Base-by-base conservation (phyloP, 2,888 invertebrate species). In the Ischnus inquisitorius region DNA sequence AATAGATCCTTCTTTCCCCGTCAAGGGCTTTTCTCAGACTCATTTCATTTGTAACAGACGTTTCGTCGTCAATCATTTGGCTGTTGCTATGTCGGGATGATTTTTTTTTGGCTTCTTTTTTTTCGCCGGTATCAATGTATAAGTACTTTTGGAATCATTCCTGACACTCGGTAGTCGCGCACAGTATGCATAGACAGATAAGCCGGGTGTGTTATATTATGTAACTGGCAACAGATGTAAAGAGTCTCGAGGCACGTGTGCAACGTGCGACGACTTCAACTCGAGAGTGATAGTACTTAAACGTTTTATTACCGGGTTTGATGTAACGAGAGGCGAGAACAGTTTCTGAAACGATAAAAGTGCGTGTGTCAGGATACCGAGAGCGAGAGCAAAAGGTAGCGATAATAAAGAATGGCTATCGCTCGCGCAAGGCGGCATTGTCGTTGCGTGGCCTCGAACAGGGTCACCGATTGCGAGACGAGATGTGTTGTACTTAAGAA, bases 161-260 rank as follows among this genome's bases (percentile, higher is more conserved):
- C 25, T 39, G 22, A 51, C 62, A 51, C 41, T 22, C 78, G 74
- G 74, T 79, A 75, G 75, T 69, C 74, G 71, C 25, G 82, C 64
- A 64, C 39, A 71, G 69, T 79, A 69, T 79, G 62, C 69, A 54
- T 34, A 64, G 46, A 28, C 25, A 82, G 77, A 77, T 75, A 79
- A 82, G 78, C 74, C 57, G 51, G 43, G 41, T 57, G 60, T 65
- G 69, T n/a, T 6, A 25, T 57, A 79, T 83, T 79, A 83, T 76
- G 79, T 83, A 79, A 79, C 75, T 65, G 57, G 41, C 69, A 71
- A 79, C 83, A 83, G 79, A 76, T 83, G 83, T 79, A 71, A 57
- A 10, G 54, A 19, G 64, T 57, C 69, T 71, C 16, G 65, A 22
- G 46, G 65, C 25, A 54, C 62, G 62, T 65, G 69, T 65, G 46